Percentiles rank a stretch among this genome's conserved stretches.
These are phyloP conservation scores for Accipiter virgatus DNA, from an alignment of 2,113 vertebrate species.

Conservation along the genomic window DNA sequence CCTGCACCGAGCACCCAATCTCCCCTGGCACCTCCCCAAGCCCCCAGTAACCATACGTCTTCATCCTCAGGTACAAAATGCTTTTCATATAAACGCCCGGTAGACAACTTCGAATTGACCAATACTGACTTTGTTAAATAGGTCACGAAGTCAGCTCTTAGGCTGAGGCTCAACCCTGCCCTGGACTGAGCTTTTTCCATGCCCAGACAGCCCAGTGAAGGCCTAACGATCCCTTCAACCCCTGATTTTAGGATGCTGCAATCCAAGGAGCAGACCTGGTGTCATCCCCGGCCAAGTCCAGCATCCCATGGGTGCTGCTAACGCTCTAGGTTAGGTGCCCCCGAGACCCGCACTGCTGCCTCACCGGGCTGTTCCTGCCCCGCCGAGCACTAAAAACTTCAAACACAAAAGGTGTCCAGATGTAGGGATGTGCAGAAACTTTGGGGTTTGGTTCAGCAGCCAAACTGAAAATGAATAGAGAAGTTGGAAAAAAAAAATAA, in stretches of 20 bases:
- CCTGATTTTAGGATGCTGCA: neutral
- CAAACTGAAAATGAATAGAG: neutral
- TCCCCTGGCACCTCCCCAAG: neutral
- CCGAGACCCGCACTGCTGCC: no score
- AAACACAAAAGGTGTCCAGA: no score
- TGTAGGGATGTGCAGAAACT: neutral
- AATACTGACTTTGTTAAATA: neutral
- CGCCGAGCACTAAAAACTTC: neutral
- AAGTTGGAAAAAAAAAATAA: no score
- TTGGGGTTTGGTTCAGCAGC: neutral
- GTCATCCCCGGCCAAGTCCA: neutral
- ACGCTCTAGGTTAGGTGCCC: neutral
- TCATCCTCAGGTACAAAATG: neutral
- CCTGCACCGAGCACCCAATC: accelerated
- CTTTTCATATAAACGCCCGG: neutral
- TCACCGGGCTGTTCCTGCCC: neutral
- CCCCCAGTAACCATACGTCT: neutral
- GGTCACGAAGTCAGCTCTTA: neutral
- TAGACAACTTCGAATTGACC: neutral
- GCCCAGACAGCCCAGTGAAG: neutral
- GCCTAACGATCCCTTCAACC: accelerated
- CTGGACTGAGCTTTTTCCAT: neutral
- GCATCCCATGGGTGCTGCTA: neutral
- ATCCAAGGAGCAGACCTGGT: no score
- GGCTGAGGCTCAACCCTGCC: neutral